phyloP scores from a whole-genome alignment of 2,888 invertebrate genomes.

The Linnaemya tessellans region DNA sequence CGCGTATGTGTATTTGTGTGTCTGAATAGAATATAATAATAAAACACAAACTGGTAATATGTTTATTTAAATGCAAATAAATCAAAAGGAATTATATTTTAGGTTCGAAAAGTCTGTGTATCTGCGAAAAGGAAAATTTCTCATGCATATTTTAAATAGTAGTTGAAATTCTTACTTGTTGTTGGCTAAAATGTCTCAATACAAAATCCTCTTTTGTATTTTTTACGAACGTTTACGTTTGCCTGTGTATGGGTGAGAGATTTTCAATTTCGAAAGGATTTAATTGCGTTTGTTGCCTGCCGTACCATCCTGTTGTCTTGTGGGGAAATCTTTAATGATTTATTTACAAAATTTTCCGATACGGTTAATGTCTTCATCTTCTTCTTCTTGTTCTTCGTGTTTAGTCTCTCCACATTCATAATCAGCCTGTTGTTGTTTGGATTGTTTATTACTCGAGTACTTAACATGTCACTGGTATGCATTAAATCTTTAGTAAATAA shows the following conservation, averaged over 20 bases:
- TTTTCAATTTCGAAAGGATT: slow-evolving; percentile 71
- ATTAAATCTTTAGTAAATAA: slow-evolving; percentile 61
- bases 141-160: slow-evolving; percentile 69
- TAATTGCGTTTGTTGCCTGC: slow-evolving; percentile 48
- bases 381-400: not conserved
- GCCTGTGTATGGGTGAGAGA: not conserved
- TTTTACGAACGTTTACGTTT: not conserved
- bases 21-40: not conserved
- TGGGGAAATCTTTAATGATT: slow-evolving; percentile 80
- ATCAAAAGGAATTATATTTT: slow-evolving; percentile 79
- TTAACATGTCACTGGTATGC: slow-evolving; percentile 63
- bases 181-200: slow-evolving; percentile 34
- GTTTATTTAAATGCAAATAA: slow-evolving; percentile 77
- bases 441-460: slow-evolving; percentile 62
- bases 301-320: slow-evolving; percentile 53
- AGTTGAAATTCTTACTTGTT: slow-evolving; percentile 62
- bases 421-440: slow-evolving; percentile 52
- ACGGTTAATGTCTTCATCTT: slow-evolving; percentile 53
- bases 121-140: slow-evolving; percentile 43
- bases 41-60: slow-evolving; percentile 40
- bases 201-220: slow-evolving; percentile 37
- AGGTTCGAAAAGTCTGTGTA: slow-evolving; percentile 48
- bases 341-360: slow-evolving; percentile 77
- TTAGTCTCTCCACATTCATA: slow-evolving; percentile 43
- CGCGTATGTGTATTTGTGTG: not conserved